Base-by-base conservation (phyloP, 2,797 vertebrate genomes). In the Melanotaenia trifasciata region DNA sequence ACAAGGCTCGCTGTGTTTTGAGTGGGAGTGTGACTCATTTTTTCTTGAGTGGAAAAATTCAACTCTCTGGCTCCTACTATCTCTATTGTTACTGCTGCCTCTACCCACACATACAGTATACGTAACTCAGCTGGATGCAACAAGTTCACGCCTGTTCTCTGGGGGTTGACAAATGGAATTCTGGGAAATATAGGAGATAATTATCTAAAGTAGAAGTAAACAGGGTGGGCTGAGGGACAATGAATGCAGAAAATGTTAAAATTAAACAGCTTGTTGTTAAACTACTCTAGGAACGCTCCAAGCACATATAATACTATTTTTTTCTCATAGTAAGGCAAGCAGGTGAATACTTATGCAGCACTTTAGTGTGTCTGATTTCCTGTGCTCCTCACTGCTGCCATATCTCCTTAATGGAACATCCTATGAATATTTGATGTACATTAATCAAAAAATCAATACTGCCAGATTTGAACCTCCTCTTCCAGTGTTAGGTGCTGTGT, bases 1-100 rank as follows among this genome's bases (percentile, higher is more conserved):
- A 89, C 83, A 86, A 87, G 84, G 79, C 90, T 84, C 26, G 24
- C 83, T 86, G 83, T 90, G 86, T 90, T 92, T 81, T 87, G 90
- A 89, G 92, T 92, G 76, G 92, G 92, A 91, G 87, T 89, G 87
- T 92, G 90, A 93, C 85, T 92, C 87, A 88, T 91, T 92, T 91
- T 86, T 89, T 90, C 87, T 91, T 86, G 85, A 86, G 90, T 89
- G 87, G 84, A 92, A 91, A 90, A 88, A 89, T 80, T 90, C 89
- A 87, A 83, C 82, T 88, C 85, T 85, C 82, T 91, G 83, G 84
- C 90, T 87, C 90, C 89, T 89, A 87, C 89, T 89, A 87, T 89
- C 90, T 90, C 87, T 88, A 90, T 91, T 91, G 90, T 92, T 91
- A 81, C 85, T 81, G 82, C 85, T 84, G 81, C 86, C 58, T 86